Percentiles rank a stretch among this genome's conserved stretches.
phyloP scores from a whole-genome alignment of 2,113 vertebrate species.

The Chrysochloris asiatica region DNA sequence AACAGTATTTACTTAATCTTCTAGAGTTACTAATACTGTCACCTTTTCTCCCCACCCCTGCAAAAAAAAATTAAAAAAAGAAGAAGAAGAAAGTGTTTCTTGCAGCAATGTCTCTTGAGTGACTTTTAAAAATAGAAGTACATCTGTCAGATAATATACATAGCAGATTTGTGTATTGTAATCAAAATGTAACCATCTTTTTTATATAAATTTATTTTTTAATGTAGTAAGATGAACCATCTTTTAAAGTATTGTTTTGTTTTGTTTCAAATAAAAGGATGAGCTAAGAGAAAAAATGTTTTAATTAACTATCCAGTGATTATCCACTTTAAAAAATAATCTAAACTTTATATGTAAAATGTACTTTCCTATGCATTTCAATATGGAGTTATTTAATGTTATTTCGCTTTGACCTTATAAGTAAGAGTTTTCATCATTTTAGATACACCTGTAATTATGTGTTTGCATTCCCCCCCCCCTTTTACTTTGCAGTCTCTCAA shows the following conservation, averaged over 20 bases:
- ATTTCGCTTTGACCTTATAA: not conserved
- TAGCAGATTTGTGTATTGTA: not conserved
- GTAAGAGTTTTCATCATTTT: not conserved
- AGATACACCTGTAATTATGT: not conserved
- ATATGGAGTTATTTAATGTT: not conserved
- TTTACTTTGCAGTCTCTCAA: not conserved
- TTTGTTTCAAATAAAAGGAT: not conserved
- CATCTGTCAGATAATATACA: not conserved
- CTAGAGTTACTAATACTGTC: not conserved
- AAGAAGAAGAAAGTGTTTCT: not conserved
- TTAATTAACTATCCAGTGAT: not conserved
- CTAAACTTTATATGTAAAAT: not conserved
- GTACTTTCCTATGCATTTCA: not conserved
- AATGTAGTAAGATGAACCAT: not conserved
- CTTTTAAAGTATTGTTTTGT: not conserved
- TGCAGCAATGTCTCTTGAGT: not conserved
- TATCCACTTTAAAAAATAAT: not conserved
- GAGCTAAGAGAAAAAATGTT: not conserved
- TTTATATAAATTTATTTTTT: not conserved
- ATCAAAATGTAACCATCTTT: not conserved
- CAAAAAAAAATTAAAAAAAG: not conserved
- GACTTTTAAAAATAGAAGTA: not conserved
- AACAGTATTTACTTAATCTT: not conserved
- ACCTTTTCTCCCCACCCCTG: not conserved
- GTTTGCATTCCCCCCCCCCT: not conserved